Percentiles rank a stretch among this genome's conserved stretches.
phyloP scores from a whole-genome alignment of 2,113 vertebrate species.

The Lamprologus callipterus region DNA sequence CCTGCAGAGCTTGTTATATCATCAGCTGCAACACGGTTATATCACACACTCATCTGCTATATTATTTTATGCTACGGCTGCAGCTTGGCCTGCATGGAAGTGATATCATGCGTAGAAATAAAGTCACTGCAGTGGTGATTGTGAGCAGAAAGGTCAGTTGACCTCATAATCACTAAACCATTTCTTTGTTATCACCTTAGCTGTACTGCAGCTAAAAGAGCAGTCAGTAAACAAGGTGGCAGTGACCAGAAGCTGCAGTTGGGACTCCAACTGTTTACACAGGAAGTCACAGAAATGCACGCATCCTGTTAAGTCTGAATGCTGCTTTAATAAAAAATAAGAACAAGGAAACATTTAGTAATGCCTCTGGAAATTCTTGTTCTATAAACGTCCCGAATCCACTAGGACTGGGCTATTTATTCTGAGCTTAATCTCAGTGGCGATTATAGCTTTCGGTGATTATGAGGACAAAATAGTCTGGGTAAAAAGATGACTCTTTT shows the following conservation, averaged over 20 bases:
- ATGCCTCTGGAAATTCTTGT: neutral
- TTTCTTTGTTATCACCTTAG: neutral
- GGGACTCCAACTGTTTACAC: neutral
- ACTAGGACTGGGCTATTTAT: neutral
- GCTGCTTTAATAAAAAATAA: neutral
- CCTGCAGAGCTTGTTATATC: constrained; percentile 42
- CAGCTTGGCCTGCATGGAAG: neutral
- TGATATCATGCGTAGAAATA: neutral
- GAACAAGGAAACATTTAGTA: neutral
- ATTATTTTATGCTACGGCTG: neutral
- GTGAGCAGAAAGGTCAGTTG: neutral
- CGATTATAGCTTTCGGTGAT: neutral
- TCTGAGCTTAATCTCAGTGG: neutral
- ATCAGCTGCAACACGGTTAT: constrained; percentile 39
- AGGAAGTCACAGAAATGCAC: neutral
- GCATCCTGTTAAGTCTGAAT: neutral
- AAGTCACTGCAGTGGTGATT: neutral
- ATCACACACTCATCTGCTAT: constrained; percentile 16
- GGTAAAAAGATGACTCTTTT: neutral
- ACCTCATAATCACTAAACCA: neutral
- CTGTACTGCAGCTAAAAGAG: neutral
- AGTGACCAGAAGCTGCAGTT: neutral
- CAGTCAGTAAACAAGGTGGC: neutral
- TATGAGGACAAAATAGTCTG: neutral
- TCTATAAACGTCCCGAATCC: neutral